Percentiles rank a stretch among this genome's conserved stretches.
phyloP scores from a whole-genome alignment of 53 echinoderm and acorn worm species.

The Stichopus horrens region DNA sequence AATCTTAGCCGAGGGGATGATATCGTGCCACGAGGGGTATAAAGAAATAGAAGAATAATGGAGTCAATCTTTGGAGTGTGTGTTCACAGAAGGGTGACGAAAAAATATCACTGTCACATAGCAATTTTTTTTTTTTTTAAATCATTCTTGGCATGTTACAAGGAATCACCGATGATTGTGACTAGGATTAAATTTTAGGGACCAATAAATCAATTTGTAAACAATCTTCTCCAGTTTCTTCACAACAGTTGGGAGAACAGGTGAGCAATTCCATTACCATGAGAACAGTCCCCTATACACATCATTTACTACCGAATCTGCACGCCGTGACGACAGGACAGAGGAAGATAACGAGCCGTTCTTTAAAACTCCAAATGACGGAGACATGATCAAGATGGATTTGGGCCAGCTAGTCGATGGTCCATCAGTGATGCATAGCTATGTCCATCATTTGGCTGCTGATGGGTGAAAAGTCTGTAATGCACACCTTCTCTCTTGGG shows the following conservation, averaged over 20 bases:
- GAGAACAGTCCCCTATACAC: neutral
- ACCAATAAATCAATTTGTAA: slow-evolving; percentile 7
- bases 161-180: neutral
- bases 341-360: neutral
- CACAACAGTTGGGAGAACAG: neutral
- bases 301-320: neutral
- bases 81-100: slow-evolving; percentile 4
- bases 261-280: neutral
- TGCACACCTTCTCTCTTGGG: neutral
- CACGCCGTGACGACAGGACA: neutral
- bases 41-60: slow-evolving; percentile 13
- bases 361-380: neutral
- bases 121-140: no score
- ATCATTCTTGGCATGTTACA: neutral
- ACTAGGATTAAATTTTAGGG: neutral
- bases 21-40: slow-evolving; percentile 17
- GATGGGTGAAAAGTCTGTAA: neutral
- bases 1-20: neutral
- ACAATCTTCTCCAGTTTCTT: neutral
- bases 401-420: neutral
- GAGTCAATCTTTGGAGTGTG: slow-evolving; percentile 16
- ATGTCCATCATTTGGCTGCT: slow-evolving; percentile 1
- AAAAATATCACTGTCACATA: neutral
- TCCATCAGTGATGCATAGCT: neutral
- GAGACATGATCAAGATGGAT: slow-evolving; percentile 12